Evolutionary conservation across 2,113 vertebrate species (phyloP).

Genomic region (Falcunculus frontatus): DNA sequence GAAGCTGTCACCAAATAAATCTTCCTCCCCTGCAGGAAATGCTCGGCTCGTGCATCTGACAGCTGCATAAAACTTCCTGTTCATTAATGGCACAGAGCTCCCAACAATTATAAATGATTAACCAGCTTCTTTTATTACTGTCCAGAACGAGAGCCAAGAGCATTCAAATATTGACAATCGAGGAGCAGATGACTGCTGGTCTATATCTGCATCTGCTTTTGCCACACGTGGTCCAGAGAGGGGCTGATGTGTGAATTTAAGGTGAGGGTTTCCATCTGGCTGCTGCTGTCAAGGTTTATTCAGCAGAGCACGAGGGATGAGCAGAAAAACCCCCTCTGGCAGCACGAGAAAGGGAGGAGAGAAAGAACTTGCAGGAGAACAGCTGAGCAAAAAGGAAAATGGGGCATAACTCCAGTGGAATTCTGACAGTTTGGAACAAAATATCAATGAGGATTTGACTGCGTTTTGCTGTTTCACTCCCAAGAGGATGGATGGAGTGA

Average conservation of each 20-base stretch:
- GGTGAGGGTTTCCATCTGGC: neutral
- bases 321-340: neutral
- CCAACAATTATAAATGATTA: neutral
- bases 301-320: neutral
- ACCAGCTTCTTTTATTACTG: neutral
- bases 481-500: neutral
- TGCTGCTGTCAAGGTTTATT: neutral
- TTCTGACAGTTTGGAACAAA: neutral
- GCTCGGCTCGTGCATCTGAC: conserved; percentile 26
- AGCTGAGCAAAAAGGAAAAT: neutral
- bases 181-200: neutral
- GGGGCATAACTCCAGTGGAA: neutral
- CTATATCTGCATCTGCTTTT: neutral
- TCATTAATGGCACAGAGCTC: neutral
- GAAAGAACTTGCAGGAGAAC: neutral
- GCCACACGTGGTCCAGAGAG: neutral
- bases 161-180: neutral
- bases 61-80: conserved; percentile 38
- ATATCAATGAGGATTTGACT: neutral
- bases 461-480: neutral
- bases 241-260: neutral
- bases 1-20: neutral
- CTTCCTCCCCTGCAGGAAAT: neutral
- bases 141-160: neutral
- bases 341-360: neutral